These are phyloP conservation scores for Panzeria rudis DNA, from an alignment of 2,888 invertebrate genomes.

Conservation along the genomic window DNA sequence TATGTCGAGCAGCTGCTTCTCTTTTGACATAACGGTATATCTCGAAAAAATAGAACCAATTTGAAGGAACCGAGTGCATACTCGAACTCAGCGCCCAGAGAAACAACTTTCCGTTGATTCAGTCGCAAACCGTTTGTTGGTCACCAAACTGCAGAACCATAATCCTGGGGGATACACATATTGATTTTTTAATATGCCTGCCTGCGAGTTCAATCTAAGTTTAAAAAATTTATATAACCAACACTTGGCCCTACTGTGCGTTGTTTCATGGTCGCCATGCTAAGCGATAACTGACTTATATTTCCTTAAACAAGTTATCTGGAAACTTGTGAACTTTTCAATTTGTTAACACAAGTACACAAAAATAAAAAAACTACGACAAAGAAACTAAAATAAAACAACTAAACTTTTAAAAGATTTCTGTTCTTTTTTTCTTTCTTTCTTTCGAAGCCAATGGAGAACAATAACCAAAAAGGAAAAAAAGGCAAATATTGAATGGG, in stretches of 20 bases:
- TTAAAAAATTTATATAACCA: too few relatives aligned
- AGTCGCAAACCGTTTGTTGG: too few relatives aligned
- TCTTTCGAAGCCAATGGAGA: background rate
- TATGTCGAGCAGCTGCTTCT: too few relatives aligned
- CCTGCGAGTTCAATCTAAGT: too few relatives aligned
- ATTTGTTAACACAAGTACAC: conserved; percentile 51
- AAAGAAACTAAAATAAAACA: conserved; percentile 11
- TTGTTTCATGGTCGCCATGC: conserved; percentile 1
- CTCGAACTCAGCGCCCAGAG: too few relatives aligned
- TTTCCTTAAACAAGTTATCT: conserved; percentile 41
- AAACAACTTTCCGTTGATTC: too few relatives aligned
- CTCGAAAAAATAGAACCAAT: too few relatives aligned
- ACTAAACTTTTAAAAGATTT: conserved; percentile 19
- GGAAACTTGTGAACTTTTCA: conserved; percentile 67
- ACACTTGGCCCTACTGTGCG: background rate
- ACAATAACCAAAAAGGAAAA: conserved; percentile 13
- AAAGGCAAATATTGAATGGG: conserved; percentile 25
- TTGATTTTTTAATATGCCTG: too few relatives aligned
- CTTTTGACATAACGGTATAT: too few relatives aligned
- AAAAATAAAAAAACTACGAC: conserved; percentile 18
- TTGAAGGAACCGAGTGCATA: too few relatives aligned
- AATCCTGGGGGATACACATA: too few relatives aligned
- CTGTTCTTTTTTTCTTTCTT: background rate
- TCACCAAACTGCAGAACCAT: too few relatives aligned
- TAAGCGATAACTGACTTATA: conserved; percentile 48